phyloP scores from a whole-genome alignment of 2,888 invertebrate species.

The Stenolophus ochropezus region DNA sequence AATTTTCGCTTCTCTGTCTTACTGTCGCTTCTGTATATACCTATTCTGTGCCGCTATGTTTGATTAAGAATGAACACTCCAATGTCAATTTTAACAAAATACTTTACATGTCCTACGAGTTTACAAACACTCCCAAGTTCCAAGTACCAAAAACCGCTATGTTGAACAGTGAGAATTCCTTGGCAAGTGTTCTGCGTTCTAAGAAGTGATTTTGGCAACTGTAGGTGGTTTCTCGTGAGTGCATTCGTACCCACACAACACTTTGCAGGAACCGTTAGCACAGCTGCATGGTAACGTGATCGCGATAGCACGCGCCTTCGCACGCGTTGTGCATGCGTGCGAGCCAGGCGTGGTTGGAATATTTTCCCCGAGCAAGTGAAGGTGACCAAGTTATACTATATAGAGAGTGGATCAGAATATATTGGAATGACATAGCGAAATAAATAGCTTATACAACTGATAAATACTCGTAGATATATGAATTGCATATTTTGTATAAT shows the following conservation, averaged over 20 bases:
- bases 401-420: neutral
- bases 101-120: too few relatives aligned
- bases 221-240: neutral
- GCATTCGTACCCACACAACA: neutral
- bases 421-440: neutral
- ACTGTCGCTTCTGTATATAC: too few relatives aligned
- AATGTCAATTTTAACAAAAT: too few relatives aligned
- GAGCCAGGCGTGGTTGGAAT: conserved; percentile 45
- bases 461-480: too few relatives aligned
- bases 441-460: neutral
- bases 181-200: neutral
- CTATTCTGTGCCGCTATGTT: too few relatives aligned
- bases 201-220: neutral
- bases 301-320: neutral
- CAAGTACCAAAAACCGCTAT: too few relatives aligned
- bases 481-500: too few relatives aligned
- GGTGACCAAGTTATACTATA: conserved; percentile 54
- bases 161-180: neutral
- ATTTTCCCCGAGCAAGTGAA: conserved; percentile 51
- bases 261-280: neutral
- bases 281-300: conserved; percentile 9
- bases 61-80: neutral
- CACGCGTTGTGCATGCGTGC: conserved; percentile 18
- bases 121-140: too few relatives aligned
- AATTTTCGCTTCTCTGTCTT: too few relatives aligned